Conservation (phyloP, 2,888 invertebrate genomes). For the Uropetala carovei region DNA sequence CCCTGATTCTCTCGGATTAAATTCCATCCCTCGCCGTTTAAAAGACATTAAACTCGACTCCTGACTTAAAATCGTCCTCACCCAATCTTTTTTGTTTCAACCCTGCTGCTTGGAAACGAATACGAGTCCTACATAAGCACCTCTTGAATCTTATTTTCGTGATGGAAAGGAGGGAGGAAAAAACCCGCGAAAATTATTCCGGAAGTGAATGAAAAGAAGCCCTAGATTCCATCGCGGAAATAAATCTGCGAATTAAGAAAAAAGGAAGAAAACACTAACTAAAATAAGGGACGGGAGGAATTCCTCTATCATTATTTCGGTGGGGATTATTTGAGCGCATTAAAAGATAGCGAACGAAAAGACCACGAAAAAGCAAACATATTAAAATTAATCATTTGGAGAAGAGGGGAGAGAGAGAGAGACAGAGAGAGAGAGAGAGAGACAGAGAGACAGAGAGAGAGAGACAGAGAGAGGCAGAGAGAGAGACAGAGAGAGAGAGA, state of each 20-base stretch:
- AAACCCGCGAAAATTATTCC: background rate
- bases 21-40: no score
- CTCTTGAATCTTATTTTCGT: no score
- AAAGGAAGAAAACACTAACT: background rate
- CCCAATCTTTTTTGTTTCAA: no score
- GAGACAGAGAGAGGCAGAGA: no score
- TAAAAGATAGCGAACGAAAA: background rate
- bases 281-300: background rate
- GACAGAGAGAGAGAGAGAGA: background rate
- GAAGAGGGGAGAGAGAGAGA: background rate
- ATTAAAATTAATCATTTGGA: conserved; percentile 53
- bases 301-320: background rate
- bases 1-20: no score
- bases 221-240: background rate
- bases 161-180: no score
- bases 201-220: background rate
- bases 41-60: no score
- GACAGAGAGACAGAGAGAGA: background rate
- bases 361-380: conserved; percentile 14
- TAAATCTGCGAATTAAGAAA: background rate
- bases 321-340: background rate
- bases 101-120: no score
- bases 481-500: no score
- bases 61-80: no score
- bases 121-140: no score